Percentiles rank a stretch among this genome's conserved stretches.
Evolutionary conservation across 1,140 invertebrate genomes (phyloP).

Genomic region (Heliothis virescens): DNA sequence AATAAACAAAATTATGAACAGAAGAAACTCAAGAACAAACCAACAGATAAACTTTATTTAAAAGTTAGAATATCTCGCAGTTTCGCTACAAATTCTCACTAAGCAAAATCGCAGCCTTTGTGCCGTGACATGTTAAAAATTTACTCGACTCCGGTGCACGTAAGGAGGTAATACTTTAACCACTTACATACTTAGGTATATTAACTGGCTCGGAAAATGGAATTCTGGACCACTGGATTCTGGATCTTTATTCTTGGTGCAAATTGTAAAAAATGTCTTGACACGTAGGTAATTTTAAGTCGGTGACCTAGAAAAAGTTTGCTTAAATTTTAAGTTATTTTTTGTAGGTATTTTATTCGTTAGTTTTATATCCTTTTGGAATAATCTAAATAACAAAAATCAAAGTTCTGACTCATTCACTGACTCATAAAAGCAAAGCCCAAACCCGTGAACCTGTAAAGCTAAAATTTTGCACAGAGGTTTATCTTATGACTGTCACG

Average conservation of each 20-base stretch:
- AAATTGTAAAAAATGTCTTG: no score
- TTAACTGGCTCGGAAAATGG: slow-evolving; percentile 28
- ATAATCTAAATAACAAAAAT: no score
- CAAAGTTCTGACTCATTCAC: no score
- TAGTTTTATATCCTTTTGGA: no score
- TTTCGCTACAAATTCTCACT: background rate
- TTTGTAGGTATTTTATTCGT: no score
- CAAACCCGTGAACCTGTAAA: no score
- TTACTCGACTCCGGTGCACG: slow-evolving; percentile 4
- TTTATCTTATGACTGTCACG: no score
- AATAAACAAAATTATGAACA: slow-evolving; percentile 5
- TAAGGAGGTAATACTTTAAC: slow-evolving; percentile 12
- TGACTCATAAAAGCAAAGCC: no score
- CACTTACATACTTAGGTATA: slow-evolving; percentile 8
- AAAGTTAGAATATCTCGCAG: background rate
- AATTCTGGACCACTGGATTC: no score
- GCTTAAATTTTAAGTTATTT: no score
- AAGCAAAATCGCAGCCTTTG: slow-evolving; percentile 20
- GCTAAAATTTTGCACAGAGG: no score
- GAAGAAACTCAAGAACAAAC: background rate
- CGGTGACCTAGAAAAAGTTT: background rate
- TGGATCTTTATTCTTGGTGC: slow-evolving; percentile 4
- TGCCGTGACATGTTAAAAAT: slow-evolving; percentile 16
- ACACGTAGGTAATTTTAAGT: background rate
- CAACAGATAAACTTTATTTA: background rate